phyloP scores from a whole-genome alignment of 37 sponge, comb jelly and placozoan species.

The Hormiphora californensis region DNA sequence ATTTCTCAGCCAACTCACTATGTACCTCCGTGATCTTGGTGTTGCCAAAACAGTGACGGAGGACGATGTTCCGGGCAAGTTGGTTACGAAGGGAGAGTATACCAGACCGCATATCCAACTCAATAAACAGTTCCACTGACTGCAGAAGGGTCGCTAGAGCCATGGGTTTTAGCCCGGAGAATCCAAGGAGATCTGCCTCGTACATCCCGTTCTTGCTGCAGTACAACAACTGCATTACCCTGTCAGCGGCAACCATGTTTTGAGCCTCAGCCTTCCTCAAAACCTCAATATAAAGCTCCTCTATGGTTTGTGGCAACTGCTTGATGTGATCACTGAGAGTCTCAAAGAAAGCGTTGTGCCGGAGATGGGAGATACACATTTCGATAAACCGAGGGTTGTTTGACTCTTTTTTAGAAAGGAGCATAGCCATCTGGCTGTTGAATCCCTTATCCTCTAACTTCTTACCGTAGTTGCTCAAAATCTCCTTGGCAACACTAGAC shows the following conservation, averaged over 20 bases:
- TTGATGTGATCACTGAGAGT: constrained; percentile 14
- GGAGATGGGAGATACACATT: constrained; percentile 54
- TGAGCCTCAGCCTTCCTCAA: background rate
- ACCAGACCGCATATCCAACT: background rate
- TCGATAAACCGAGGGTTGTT: constrained; percentile 84
- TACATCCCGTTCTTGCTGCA: constrained; percentile 45
- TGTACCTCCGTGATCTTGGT: background rate
- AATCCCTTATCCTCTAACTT: constrained; percentile 89
- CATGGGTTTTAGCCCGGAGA: background rate
- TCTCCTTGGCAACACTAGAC: constrained; percentile 73
- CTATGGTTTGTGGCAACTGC: constrained; percentile 12
- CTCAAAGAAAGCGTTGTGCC: background rate
- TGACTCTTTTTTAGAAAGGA: constrained; percentile 92
- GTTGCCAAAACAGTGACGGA: background rate
- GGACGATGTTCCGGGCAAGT: constrained; percentile 7
- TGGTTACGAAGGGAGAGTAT: constrained; percentile 11
- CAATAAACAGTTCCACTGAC: background rate
- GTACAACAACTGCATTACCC: background rate
- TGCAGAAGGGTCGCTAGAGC: background rate
- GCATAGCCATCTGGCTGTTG: constrained; percentile 78
- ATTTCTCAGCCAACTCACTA: background rate
- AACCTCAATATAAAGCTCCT: background rate
- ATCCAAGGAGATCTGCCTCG: constrained; percentile 24
- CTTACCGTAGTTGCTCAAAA: constrained; percentile 76
- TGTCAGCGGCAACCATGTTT: background rate